These are phyloP conservation scores for Lagocephalus sceleratus DNA, from an alignment of 2,797 vertebrate species.

Conservation along the genomic window DNA sequence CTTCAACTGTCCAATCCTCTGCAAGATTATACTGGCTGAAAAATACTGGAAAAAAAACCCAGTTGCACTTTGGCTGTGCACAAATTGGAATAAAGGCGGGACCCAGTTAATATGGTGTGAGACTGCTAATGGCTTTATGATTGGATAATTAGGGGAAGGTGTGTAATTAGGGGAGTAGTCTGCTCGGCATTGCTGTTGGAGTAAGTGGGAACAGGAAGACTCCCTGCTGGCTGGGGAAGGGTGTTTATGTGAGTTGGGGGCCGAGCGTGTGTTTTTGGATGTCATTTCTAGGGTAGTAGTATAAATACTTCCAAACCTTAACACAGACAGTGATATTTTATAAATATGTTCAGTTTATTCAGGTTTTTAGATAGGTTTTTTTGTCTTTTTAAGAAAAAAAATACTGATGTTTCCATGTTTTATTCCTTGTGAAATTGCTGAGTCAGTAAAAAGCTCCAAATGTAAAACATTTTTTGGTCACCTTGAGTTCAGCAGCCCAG, in stretches of 20 bases:
- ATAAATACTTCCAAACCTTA: conserved; percentile 48
- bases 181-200: conserved; percentile 63
- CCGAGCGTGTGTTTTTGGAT: conserved; percentile 66
- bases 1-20: conserved; percentile 10
- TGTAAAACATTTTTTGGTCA: not conserved
- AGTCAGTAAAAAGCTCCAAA: conserved; percentile 20
- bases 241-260: conserved; percentile 65
- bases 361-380: conserved; percentile 23
- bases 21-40: conserved; percentile 24
- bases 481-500: conserved; percentile 51
- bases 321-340: no score
- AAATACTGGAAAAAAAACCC: conserved; percentile 25
- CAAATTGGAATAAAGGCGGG: conserved; percentile 69
- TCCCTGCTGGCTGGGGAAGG: conserved; percentile 69
- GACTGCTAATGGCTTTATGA: conserved; percentile 82
- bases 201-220: conserved; percentile 72
- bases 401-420: no score
- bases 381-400: conserved; percentile 30
- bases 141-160: conserved; percentile 83
- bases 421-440: conserved; percentile 6
- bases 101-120: conserved; percentile 82
- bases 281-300: conserved; percentile 61
- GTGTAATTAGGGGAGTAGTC: conserved; percentile 75
- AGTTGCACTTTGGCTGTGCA: conserved; percentile 59
- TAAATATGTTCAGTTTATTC: conserved; percentile 41